phyloP scores from a whole-genome alignment of 2,113 vertebrate species.

The Etheostoma spectabile region DNA sequence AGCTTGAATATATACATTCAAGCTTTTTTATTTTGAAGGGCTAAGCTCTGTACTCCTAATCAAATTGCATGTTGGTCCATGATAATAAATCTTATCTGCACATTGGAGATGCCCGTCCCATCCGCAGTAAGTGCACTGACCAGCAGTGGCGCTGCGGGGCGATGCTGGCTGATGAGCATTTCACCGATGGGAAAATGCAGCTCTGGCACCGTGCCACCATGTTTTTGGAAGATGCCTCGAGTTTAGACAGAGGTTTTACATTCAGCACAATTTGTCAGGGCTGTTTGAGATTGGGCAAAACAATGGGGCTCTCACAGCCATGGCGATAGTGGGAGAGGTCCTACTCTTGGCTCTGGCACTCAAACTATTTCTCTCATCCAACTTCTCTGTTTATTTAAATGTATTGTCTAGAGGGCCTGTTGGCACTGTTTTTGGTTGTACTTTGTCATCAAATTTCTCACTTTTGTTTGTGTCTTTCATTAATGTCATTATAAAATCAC shows the following conservation, averaged over 20 bases:
- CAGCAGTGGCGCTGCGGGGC: constrained; percentile 24
- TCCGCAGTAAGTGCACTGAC: not conserved
- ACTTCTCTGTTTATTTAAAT: constrained; percentile 60
- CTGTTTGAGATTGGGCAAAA: constrained; percentile 42
- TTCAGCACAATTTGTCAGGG: constrained; percentile 65
- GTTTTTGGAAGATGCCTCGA: constrained; percentile 57
- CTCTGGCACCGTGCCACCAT: constrained; percentile 48
- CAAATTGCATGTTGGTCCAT: no score
- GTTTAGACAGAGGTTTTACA: constrained; percentile 57
- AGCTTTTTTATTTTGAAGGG: constrained; percentile 37
- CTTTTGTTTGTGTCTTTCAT: constrained; percentile 41
- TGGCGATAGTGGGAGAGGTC: constrained; percentile 52
- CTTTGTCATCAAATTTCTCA: constrained; percentile 38
- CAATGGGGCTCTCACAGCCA: constrained; percentile 51
- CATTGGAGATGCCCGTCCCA: not conserved
- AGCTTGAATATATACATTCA: not conserved
- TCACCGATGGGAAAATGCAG: constrained; percentile 60
- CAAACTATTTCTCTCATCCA: constrained; percentile 24
- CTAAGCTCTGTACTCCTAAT: not conserved
- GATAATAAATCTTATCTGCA: not conserved
- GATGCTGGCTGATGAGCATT: not conserved
- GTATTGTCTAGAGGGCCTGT: constrained; percentile 24
- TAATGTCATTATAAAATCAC: constrained; percentile 37
- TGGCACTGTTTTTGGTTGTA: not conserved
- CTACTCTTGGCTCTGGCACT: constrained; percentile 38